Evolutionary conservation across 2,888 invertebrate species (phyloP).

Genomic region (Ethmia dodecea): DNA sequence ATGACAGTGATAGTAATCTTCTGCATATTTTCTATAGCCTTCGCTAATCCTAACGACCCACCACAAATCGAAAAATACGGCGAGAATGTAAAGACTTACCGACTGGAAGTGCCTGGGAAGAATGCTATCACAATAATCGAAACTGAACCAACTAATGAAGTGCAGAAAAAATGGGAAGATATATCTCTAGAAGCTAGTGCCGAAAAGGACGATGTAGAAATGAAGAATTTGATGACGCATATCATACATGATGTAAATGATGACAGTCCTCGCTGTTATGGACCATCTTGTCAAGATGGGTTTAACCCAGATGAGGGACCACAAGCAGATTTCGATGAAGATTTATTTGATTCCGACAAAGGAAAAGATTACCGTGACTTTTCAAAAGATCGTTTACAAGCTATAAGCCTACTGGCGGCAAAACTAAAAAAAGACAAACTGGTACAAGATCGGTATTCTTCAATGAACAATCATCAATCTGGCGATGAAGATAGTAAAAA

Average conservation of each 20-base stretch:
- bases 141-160: conserved; percentile 42
- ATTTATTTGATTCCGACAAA: conserved; percentile 78
- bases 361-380: conserved; percentile 63
- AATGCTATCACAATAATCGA: conserved; percentile 78
- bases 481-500: conserved; percentile 45
- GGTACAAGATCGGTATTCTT: conserved; percentile 36
- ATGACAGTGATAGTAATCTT: conserved; percentile 59
- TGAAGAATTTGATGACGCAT: conserved; percentile 61
- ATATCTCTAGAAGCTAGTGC: conserved; percentile 28
- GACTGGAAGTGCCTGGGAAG: conserved; percentile 75
- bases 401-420: conserved; percentile 60
- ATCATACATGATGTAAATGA: conserved; percentile 58
- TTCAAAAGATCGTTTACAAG: conserved; percentile 60
- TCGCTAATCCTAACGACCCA: conserved; percentile 44
- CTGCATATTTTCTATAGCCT: conserved; percentile 42
- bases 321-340: conserved; percentile 79
- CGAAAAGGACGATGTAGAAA: conserved; percentile 43
- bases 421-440: conserved; percentile 67
- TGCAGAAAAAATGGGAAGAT: conserved; percentile 33
- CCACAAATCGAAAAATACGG: conserved; percentile 52
- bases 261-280: conserved; percentile 57
- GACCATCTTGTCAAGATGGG: conserved; percentile 64
- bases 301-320: conserved; percentile 48
- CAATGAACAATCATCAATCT: conserved; percentile 23
- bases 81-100: conserved; percentile 66